Evolutionary conservation across 2,888 invertebrate genomes (phyloP).

Genomic region (Brachyptera putata): DNA sequence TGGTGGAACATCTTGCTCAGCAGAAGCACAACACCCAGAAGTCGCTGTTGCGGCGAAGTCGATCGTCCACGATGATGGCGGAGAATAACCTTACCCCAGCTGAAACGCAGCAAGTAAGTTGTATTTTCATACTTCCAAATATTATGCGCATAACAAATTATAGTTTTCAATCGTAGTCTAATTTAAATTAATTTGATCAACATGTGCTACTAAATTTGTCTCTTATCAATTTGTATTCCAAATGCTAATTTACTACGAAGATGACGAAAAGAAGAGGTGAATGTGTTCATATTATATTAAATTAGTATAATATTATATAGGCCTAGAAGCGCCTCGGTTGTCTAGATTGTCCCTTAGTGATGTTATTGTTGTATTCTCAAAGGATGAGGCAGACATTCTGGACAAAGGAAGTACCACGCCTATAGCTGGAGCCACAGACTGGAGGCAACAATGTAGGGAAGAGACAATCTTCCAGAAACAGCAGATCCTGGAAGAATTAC

Average conservation of each 20-base stretch:
- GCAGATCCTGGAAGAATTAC: conserved; percentile 65
- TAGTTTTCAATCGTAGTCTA: too few relatives aligned
- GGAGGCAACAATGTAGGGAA: conserved; percentile 41
- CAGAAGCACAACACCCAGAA: conserved; percentile 44
- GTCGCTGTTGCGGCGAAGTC: conserved; percentile 51
- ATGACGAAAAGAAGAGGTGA: too few relatives aligned
- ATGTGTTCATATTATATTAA: too few relatives aligned
- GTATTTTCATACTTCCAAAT: background rate
- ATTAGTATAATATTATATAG: too few relatives aligned
- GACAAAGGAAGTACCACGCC: conserved; percentile 46
- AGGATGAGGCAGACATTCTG: conserved; percentile 49
- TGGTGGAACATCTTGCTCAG: conserved; percentile 29
- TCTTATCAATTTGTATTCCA: too few relatives aligned
- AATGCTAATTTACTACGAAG: too few relatives aligned
- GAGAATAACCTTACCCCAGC: conserved; percentile 53
- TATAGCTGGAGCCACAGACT: conserved; percentile 18
- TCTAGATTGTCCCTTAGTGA: too few relatives aligned
- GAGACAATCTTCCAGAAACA: conserved; percentile 64
- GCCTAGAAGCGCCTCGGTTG: too few relatives aligned
- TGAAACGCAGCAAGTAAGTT: conserved; percentile 52
- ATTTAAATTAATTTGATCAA: too few relatives aligned
- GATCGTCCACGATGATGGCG: conserved; percentile 48
- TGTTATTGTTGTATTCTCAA: conserved; percentile 43
- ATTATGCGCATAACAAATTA: too few relatives aligned
- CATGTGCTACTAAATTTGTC: too few relatives aligned